These are phyloP conservation scores for Corythornis madagascariensis DNA, from an alignment of 2,113 vertebrate genomes.

Conservation along the genomic window DNA sequence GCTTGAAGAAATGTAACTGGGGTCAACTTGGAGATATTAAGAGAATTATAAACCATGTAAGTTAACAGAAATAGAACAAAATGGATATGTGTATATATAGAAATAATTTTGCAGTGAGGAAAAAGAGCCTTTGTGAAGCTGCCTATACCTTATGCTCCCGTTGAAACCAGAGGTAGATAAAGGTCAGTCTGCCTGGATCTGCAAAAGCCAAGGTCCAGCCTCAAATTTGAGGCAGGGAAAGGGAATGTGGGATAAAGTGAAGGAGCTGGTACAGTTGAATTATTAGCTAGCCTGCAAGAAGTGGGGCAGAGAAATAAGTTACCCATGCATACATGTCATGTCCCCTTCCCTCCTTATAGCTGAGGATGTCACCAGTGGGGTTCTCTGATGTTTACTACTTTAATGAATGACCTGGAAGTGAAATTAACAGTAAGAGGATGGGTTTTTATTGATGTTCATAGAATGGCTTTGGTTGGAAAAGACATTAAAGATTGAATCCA, in stretches of 20 bases:
- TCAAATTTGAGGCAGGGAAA: neutral
- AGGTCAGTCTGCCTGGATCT: neutral
- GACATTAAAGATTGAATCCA: no score
- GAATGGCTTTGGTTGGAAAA: no score
- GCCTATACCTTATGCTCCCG: neutral
- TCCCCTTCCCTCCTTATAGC: neutral
- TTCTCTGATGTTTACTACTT: neutral
- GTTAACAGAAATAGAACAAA: neutral
- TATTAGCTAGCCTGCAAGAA: neutral
- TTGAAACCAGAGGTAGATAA: neutral
- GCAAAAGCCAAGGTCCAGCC: neutral
- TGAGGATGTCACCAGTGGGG: neutral
- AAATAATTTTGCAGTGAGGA: neutral
- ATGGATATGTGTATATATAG: neutral
- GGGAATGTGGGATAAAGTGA: neutral
- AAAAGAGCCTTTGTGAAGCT: neutral
- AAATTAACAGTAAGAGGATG: neutral
- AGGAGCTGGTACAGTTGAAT: neutral
- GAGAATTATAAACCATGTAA: neutral
- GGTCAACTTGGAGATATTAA: neutral
- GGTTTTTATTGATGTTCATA: neutral
- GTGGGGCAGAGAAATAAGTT: neutral
- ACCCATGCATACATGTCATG: rapidly evolving
- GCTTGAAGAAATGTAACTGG: neutral
- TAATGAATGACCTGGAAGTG: neutral